Conservation (phyloP, 2,888 invertebrate species). For the Ligdia adustata region DNA sequence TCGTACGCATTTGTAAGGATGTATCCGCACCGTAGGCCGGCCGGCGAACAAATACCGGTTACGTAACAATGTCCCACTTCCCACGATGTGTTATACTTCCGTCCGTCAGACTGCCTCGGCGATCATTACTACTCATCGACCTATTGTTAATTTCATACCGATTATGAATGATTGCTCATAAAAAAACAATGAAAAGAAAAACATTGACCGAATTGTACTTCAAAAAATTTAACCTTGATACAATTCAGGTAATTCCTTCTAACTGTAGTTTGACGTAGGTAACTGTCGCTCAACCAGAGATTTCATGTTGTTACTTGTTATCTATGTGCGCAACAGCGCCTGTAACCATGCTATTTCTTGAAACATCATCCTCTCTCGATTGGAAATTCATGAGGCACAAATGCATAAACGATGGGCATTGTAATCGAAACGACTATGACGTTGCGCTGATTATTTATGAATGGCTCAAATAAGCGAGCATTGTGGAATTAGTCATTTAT, state of each 20-base stretch:
- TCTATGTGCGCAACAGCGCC: neutral
- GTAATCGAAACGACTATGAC: constrained; percentile 65
- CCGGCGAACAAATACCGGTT: constrained; percentile 80
- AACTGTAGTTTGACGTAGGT: neutral
- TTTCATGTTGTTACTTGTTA: neutral
- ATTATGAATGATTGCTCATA: constrained; percentile 10
- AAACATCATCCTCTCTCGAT: constrained; percentile 38
- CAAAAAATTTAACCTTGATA: neutral
- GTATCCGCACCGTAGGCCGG: constrained; percentile 78
- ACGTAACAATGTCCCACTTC: constrained; percentile 80
- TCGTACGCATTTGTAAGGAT: constrained; percentile 84
- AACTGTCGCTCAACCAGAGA: neutral
- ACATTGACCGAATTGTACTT: neutral
- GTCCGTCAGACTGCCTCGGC: constrained; percentile 53
- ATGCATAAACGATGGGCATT: constrained; percentile 47
- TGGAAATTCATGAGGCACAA: constrained; percentile 42
- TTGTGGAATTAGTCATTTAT: constrained; percentile 83
- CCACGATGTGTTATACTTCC: constrained; percentile 71
- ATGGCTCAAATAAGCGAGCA: constrained; percentile 73
- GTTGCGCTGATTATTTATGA: constrained; percentile 76
- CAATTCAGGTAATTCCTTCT: neutral
- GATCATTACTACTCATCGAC: constrained; percentile 55
- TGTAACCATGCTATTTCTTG: constrained; percentile 19
- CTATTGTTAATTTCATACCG: constrained; percentile 18
- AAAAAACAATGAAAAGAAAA: constrained; percentile 7